These are phyloP conservation scores for Micromys minutus DNA, from an alignment of 2,113 vertebrate species.

Conservation along the genomic window DNA sequence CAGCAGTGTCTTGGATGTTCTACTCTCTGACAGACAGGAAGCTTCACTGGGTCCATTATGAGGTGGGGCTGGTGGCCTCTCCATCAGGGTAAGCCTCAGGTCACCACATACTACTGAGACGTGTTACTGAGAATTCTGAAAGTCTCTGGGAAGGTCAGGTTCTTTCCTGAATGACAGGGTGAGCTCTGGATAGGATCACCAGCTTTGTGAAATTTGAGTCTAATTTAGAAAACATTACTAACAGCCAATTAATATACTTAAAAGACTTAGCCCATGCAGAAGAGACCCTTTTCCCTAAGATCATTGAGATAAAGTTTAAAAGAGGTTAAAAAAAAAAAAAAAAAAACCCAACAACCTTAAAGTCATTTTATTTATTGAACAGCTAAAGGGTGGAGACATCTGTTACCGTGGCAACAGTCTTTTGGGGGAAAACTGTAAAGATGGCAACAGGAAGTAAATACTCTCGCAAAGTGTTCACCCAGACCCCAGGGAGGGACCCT, in stretches of 20 bases:
- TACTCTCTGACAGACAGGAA: no score
- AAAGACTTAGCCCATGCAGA: neutral
- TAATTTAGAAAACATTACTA: neutral
- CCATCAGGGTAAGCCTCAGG: no score
- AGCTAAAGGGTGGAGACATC: neutral
- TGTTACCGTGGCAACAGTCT: neutral
- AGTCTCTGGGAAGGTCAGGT: neutral
- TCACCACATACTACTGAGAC: neutral
- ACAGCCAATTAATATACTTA: neutral
- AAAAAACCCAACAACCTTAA: no score
- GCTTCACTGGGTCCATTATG: rapidly evolving
- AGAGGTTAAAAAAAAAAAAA: neutral
- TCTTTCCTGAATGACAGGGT: neutral
- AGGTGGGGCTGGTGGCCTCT: neutral
- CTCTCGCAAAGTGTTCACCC: neutral
- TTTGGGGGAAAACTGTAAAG: neutral
- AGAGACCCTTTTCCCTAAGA: neutral
- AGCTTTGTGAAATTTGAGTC: neutral
- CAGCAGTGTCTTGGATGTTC: neutral
- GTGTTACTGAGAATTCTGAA: neutral
- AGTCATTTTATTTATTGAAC: constrained; percentile 14
- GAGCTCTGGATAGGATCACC: neutral
- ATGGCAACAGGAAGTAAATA: neutral
- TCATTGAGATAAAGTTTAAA: constrained; percentile 22
- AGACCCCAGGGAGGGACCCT: rapidly evolving